Base-by-base conservation (phyloP, 2,888 invertebrate genomes). In the Diachrysia chrysitis region DNA sequence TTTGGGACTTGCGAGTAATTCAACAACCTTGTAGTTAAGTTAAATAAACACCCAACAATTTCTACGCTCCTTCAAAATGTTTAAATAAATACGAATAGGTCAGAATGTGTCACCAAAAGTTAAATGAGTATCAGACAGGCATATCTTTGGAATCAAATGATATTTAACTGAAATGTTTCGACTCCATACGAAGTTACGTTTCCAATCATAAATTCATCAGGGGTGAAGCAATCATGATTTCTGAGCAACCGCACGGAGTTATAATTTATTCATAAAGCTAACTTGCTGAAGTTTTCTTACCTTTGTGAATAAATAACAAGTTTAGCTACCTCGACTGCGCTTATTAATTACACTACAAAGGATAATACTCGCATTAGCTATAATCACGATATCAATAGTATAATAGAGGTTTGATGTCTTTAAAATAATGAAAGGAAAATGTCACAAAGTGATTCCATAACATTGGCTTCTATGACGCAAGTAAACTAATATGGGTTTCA, bases 271-370 rank as follows among this genome's bases (percentile, higher is more conserved):
- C 63, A 76, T 58, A 57, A 56, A 59, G 35, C 58, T 63, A 0
- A 56, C 68, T 68, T 25, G 12, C 21, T 29, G 48, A 74, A 78
- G 66, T 78, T 69, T 73, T 74, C 67, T 71, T 66, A 69, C 71
- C 78, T 71, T 74, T 68, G 29, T 78, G 69, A 78, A 78, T 78
- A 58, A 67, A 66, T 70, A 46, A 77, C 23, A 48, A 19, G n/a
- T 17, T 32, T 53, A 42, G 29, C 59, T 72, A 60, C 60, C 58
- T 63, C 42, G 48, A 21, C 21, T 23, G 29, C 12, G 17, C 19
- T 61, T 58, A 74, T 74, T 48, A 48, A 61, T 64, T 55, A 51
- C n/a, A 1, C 35, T 19, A 35, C 7, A 9, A 58, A 32, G 60
- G 54, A 17, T 42, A 29, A 51, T 51, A 51, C 21, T 1, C 21